Conservation (phyloP, 1,140 invertebrate species). For the Anastatus disparis region DNA sequence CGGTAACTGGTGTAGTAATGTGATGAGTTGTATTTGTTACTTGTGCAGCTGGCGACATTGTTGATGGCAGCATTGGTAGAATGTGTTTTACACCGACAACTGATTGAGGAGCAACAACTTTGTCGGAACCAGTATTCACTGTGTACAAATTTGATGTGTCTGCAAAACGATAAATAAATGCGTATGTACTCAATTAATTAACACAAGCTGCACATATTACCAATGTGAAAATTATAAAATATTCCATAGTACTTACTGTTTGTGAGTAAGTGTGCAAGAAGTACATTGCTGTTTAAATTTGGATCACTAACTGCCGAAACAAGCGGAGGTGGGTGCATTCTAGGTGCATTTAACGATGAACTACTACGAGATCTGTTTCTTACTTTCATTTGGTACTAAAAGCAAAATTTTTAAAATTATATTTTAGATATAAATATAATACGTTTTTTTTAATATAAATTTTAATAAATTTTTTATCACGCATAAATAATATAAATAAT, state of each 20-base stretch:
- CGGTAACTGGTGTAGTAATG: slow-evolving; percentile 61
- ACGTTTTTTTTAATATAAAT: no score
- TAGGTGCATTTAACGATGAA: slow-evolving; percentile 58
- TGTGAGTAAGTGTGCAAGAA: slow-evolving; percentile 75
- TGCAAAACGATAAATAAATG: slow-evolving; percentile 38
- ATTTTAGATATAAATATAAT: no score
- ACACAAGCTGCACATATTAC: no score
- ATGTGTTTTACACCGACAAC: slow-evolving; percentile 55
- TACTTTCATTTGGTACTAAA: slow-evolving; percentile 65
- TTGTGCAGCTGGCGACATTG: slow-evolving; percentile 50
- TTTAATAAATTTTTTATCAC: no score
- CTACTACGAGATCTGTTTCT: slow-evolving; percentile 66
- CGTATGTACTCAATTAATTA: neutral
- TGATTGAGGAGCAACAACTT: slow-evolving; percentile 48
- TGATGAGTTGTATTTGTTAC: slow-evolving; percentile 58
- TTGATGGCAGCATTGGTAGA: slow-evolving; percentile 55
- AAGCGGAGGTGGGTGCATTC: slow-evolving; percentile 66
- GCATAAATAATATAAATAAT: no score
- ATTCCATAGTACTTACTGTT: slow-evolving; percentile 65
- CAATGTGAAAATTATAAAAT: no score
- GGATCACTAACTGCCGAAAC: slow-evolving; percentile 71
- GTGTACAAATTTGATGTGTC: slow-evolving; percentile 57
- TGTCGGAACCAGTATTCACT: slow-evolving; percentile 54
- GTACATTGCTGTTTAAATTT: slow-evolving; percentile 68
- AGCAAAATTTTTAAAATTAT: neutral